A percentile compares a stretch with the other conserved stretches of the same genome.
Evolutionary conservation across 2,888 invertebrate genomes (phyloP).

Genomic region (Phragmatobia fuliginosa): DNA sequence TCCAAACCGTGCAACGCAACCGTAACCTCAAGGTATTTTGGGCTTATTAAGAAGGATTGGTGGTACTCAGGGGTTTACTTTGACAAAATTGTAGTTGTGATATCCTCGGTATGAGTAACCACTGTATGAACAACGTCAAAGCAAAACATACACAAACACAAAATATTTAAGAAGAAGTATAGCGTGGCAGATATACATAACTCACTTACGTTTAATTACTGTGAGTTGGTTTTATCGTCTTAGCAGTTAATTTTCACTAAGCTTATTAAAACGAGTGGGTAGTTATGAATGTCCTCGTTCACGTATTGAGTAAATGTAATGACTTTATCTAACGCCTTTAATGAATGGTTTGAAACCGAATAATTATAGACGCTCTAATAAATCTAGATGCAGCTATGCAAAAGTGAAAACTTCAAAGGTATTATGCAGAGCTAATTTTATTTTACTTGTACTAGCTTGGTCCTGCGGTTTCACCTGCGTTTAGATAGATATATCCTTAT

Average conservation of each 20-base stretch:
- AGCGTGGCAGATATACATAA: conserved; percentile 43
- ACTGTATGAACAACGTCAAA: too few species aligned
- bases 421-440: too few species aligned
- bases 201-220: conserved; percentile 67
- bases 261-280: conserved; percentile 37
- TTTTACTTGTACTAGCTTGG: too few species aligned
- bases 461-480: too few species aligned
- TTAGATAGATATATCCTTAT: too few species aligned
- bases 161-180: not conserved
- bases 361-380: too few species aligned
- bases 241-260: conserved; percentile 44
- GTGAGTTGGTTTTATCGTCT: conserved; percentile 44
- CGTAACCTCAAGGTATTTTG: too few species aligned
- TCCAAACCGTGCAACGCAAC: too few species aligned
- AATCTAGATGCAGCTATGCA: not conserved
- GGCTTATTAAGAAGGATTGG: too few species aligned
- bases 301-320: conserved; percentile 28
- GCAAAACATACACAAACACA: not conserved
- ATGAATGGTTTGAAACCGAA: conserved; percentile 10
- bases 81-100: too few species aligned
- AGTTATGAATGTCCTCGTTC: conserved; percentile 42
- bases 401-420: not conserved
- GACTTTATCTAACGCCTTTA: conserved; percentile 22
- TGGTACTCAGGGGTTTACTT: too few species aligned
- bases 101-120: too few species aligned